These are phyloP conservation scores for Chrysolina haemoptera DNA, from an alignment of 2,888 invertebrate species.

Conservation along the genomic window DNA sequence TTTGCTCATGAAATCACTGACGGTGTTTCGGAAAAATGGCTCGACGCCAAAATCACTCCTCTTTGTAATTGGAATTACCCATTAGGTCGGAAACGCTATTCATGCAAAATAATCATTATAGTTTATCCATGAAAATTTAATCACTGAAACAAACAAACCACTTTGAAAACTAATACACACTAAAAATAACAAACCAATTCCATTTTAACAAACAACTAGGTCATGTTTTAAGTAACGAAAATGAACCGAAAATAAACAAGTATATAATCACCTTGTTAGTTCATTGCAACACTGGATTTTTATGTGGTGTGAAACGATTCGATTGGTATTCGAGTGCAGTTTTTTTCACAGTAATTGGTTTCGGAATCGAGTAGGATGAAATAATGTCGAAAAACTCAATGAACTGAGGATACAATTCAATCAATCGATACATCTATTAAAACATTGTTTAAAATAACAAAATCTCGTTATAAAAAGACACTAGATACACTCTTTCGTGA, in stretches of 20 bases:
- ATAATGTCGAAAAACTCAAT: not conserved
- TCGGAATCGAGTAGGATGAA: not conserved
- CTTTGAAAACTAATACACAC: not conserved
- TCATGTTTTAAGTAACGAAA: not conserved
- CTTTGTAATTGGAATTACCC: not conserved
- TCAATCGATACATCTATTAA: too few relatives aligned
- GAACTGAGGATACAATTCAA: too few relatives aligned
- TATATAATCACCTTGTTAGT: not conserved
- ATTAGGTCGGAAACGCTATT: not conserved
- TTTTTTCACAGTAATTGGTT: not conserved
- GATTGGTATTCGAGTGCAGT: slow-evolving; percentile 1
- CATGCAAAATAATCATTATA: not conserved
- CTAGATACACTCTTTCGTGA: too few relatives aligned
- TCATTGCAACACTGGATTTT: slow-evolving; percentile 15
- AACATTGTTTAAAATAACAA: too few relatives aligned
- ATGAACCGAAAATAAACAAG: slow-evolving; percentile 10
- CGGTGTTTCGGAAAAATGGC: not conserved
- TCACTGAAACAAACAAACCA: not conserved
- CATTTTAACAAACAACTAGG: slow-evolving; percentile 12
- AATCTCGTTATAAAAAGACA: too few relatives aligned
- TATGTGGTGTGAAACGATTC: slow-evolving; percentile 8
- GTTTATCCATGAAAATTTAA: not conserved
- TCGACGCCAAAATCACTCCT: not conserved
- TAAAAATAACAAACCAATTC: not conserved
- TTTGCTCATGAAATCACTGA: not conserved